Conservation (phyloP, 2,113 vertebrate species). For the Rhinichthys klamathensis region DNA sequence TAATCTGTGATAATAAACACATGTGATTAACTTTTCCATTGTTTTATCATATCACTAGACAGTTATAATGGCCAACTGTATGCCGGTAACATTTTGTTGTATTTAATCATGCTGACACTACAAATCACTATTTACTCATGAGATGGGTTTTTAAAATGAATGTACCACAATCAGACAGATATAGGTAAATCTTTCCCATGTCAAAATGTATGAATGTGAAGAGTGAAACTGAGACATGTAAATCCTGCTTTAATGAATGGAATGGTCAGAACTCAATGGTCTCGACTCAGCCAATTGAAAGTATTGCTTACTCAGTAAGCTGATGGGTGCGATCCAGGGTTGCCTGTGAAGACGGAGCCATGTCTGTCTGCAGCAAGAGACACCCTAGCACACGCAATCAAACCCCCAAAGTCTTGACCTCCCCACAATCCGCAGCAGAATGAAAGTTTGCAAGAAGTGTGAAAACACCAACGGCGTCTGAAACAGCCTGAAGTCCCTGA, state of each 20-base stretch:
- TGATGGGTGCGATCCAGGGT: slow-evolving; percentile 11
- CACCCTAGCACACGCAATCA: background rate
- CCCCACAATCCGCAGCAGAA: background rate
- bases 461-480: slow-evolving; percentile 57
- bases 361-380: slow-evolving; percentile 25
- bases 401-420: slow-evolving; percentile 12
- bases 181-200: background rate
- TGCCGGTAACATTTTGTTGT: background rate
- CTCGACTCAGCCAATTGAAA: slow-evolving; percentile 20
- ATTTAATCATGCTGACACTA: background rate
- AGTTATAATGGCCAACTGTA: background rate
- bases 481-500: slow-evolving; percentile 33
- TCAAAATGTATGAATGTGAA: slow-evolving; percentile 2
- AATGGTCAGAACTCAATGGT: slow-evolving; percentile 23
- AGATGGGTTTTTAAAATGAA: background rate
- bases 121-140: background rate
- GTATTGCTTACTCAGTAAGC: slow-evolving; percentile 46
- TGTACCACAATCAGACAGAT: background rate
- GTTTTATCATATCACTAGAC: background rate
- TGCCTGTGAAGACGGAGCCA: slow-evolving; percentile 26
- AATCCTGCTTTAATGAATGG: background rate
- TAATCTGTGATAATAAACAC: background rate
- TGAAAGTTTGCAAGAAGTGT: slow-evolving; percentile 49
- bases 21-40: background rate
- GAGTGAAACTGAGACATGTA: background rate